Percentiles rank a stretch among this genome's conserved stretches.
phyloP scores from a whole-genome alignment of 2,888 invertebrate species.

The Labia minor region DNA sequence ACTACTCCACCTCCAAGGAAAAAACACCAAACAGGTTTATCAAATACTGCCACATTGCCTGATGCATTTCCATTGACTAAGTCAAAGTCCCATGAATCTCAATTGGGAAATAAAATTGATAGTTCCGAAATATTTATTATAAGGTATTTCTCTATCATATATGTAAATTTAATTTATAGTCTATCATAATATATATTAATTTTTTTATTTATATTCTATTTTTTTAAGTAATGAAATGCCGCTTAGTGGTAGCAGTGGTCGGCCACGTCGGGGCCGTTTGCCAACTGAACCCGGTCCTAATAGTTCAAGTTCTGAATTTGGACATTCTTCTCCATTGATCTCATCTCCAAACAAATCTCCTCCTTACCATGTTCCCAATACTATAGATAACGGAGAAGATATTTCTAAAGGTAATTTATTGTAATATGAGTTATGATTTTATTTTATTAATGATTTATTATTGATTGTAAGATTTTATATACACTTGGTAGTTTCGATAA shows the following conservation, averaged over 20 bases:
- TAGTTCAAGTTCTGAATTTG: slow-evolving; percentile 32
- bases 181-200: background rate
- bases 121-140: slow-evolving; percentile 35
- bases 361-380: slow-evolving; percentile 37
- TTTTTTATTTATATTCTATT: background rate
- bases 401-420: slow-evolving; percentile 38
- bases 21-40: slow-evolving; percentile 53
- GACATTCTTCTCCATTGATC: slow-evolving; percentile 39
- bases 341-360: slow-evolving; percentile 51
- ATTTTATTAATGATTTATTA: background rate
- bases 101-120: slow-evolving; percentile 57
- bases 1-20: slow-evolving; percentile 72
- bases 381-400: slow-evolving; percentile 42
- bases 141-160: slow-evolving; percentile 31
- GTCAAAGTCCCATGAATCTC: slow-evolving; percentile 86
- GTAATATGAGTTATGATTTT: no score
- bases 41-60: slow-evolving; percentile 37
- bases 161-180: background rate
- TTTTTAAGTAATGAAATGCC: background rate
- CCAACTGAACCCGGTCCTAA: slow-evolving; percentile 50
- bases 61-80: slow-evolving; percentile 62
- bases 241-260: slow-evolving; percentile 28
- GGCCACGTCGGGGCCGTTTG: slow-evolving; percentile 41
- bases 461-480: background rate
- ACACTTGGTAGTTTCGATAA: no score